phyloP scores from a whole-genome alignment of 2,888 invertebrate genomes.

The Sipunculus nudus region DNA sequence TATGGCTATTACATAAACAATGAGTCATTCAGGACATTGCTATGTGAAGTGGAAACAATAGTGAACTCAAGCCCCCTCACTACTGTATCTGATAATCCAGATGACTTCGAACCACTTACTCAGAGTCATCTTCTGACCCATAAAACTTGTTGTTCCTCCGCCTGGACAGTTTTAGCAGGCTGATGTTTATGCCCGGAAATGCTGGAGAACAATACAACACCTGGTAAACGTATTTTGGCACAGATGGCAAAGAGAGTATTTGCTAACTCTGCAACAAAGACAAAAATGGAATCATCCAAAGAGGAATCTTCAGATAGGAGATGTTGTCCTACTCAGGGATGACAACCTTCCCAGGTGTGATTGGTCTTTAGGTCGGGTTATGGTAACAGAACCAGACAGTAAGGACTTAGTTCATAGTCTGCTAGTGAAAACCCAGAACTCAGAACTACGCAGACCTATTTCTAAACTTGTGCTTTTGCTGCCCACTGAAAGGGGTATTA shows the following conservation, averaged over 20 bases:
- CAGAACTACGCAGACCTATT: too few relatives aligned
- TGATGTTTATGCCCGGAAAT: not conserved
- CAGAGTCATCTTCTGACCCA: slow-evolving; percentile 18
- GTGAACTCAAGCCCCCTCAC: slow-evolving; percentile 36
- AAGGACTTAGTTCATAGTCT: not conserved
- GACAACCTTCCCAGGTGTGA: not conserved
- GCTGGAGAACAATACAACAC: not conserved
- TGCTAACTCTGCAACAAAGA: not conserved
- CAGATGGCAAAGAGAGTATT: not conserved
- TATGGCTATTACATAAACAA: slow-evolving; percentile 19
- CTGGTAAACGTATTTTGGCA: not conserved
- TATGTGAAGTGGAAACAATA: slow-evolving; percentile 32
- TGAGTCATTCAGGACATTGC: slow-evolving; percentile 29
- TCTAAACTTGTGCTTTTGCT: too few relatives aligned
- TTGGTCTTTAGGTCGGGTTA: not conserved
- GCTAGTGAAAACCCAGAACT: not conserved
- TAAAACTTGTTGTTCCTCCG: slow-evolving; percentile 1
- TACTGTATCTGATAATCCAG: slow-evolving; percentile 18
- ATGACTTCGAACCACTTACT: slow-evolving; percentile 13
- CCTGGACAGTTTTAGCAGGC: not conserved
- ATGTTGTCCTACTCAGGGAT: not conserved
- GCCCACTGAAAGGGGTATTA: too few relatives aligned
- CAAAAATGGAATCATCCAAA: not conserved
- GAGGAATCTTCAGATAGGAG: not conserved
- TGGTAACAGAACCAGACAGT: not conserved